Evolutionary conservation across 2,888 invertebrate genomes (phyloP), one percentile per base, ranked within the genome.

Genomic region (Erannis defoliaria): DNA sequence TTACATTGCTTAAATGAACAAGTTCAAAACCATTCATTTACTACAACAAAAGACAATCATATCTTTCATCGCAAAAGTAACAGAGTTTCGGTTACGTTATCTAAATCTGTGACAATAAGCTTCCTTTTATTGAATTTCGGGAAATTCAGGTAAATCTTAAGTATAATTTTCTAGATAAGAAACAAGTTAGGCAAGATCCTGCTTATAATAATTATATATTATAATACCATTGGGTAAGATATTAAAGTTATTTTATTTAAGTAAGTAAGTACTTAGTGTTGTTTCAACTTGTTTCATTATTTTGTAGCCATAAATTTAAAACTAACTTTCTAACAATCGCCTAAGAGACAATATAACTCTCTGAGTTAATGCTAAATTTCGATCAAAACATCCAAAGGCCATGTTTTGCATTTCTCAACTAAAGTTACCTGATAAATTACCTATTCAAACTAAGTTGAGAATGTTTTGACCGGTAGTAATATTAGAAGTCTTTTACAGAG

Each of bases 151-250:
- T 33, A 23, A 18, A 48, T 45, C 0, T 46, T 16, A 16, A 46
- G n/a, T 14, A 10, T 12, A 59, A 53, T 48, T 40, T 38, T 48
- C 46, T 21, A 26, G 46, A 59, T 58, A 58, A 58, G 51, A 43
- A 55, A 37, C 37, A 8, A 31, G 37, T 12, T 38, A 18, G 31
- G 21, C 42, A 33, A 16, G 26, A n/a, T n/a, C n/a, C n/a, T n/a
- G n/a, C n/a, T n/a, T n/a, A n/a, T n/a, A n/a, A n/a, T n/a, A n/a
- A n/a, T n/a, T n/a, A n/a, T n/a, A n/a, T n/a, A n/a, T n/a, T n/a
- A n/a, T n/a, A n/a, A n/a, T n/a, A n/a, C n/a, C n/a, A n/a, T n/a
- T n/a, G n/a, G n/a, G n/a, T n/a, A n/a, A n/a, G n/a, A 35, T 35
- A 43, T 37, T 16, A 45, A 46, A 55, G 19, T 40, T 51, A 51